A percentile compares a stretch with the other conserved stretches of the same genome.
These are phyloP conservation scores for Actinia equina DNA, from an alignment of 64 coral and sea anemone genomes.

Conservation along the genomic window DNA sequence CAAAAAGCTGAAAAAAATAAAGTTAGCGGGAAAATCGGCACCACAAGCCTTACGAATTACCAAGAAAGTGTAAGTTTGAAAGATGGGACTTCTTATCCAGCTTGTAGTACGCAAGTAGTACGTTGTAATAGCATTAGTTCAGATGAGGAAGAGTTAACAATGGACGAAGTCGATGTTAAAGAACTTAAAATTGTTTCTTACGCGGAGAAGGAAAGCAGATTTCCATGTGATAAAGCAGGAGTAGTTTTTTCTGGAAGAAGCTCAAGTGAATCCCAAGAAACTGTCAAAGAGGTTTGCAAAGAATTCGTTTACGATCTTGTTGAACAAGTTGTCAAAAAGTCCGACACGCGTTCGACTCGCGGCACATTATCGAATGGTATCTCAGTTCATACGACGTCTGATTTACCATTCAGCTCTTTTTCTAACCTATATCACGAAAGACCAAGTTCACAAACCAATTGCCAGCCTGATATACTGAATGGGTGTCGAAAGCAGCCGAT, in stretches of 20 bases:
- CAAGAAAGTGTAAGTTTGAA: not conserved
- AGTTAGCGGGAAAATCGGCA: not conserved
- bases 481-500: not conserved
- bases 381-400: not conserved
- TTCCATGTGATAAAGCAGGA: not conserved
- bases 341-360: not conserved
- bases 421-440: not conserved
- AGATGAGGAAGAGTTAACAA: not conserved
- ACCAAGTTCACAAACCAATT: not conserved
- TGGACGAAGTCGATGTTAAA: not conserved
- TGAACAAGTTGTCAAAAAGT: slow-evolving; percentile 1
- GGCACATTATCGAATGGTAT: not conserved
- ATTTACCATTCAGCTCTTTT: no score
- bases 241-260: not conserved
- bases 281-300: not conserved
- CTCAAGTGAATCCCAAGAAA: not conserved
- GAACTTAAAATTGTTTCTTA: not conserved
- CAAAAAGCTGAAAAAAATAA: not conserved
- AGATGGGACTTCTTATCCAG: not conserved
- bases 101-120: no score
- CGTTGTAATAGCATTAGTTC: not conserved
- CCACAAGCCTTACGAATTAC: not conserved
- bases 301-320: not conserved
- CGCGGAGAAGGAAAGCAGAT: not conserved
- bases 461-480: not conserved